Evolutionary conservation across 2,888 invertebrate genomes (phyloP).

Genomic region (Sphecodes monilicornis): DNA sequence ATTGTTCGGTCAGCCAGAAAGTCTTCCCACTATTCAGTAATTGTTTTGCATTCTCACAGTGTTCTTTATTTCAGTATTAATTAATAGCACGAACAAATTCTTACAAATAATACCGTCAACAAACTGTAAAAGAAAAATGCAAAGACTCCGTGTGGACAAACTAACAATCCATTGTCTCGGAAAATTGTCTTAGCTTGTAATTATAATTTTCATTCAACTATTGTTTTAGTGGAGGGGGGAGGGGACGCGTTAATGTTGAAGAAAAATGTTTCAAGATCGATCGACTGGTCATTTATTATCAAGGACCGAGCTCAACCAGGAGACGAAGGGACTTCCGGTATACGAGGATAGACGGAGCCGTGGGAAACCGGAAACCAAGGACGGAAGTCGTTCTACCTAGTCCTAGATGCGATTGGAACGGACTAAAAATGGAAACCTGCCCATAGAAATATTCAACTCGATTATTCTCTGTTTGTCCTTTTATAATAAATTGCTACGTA

Average conservation of each 20-base stretch:
- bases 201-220: neutral
- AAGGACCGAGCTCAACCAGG: neutral
- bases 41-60: too few species aligned
- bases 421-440: slow-evolving; percentile 39
- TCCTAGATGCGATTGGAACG: slow-evolving; percentile 23
- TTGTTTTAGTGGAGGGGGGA: neutral
- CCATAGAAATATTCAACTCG: neutral
- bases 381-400: slow-evolving; percentile 39
- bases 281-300: neutral
- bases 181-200: neutral
- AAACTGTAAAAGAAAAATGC: neutral
- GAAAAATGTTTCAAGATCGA: neutral
- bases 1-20: too few species aligned
- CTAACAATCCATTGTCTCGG: too few species aligned
- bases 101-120: neutral
- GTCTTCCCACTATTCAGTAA: too few species aligned
- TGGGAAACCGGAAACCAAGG: slow-evolving; percentile 37
- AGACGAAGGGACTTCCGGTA: slow-evolving; percentile 1
- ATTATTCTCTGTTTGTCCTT: neutral
- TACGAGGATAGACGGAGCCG: slow-evolving; percentile 6
- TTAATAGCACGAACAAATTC: too few species aligned
- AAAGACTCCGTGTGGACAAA: neutral
- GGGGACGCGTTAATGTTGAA: neutral
- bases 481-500: neutral
- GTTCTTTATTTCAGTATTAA: too few species aligned